Base-by-base conservation (phyloP, 2,888 invertebrate genomes). In the Nomada goodeniana region DNA sequence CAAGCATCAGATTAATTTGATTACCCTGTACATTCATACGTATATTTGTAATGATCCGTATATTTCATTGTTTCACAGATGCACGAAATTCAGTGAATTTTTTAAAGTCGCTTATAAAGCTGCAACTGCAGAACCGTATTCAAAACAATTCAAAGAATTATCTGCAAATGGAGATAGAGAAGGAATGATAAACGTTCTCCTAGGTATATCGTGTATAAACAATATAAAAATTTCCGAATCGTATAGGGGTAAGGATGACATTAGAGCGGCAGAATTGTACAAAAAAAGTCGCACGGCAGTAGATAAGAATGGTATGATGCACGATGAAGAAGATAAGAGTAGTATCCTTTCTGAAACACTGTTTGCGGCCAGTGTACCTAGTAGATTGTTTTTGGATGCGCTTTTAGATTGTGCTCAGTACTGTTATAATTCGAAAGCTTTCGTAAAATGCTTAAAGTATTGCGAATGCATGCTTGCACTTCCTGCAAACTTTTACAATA, bases 121-220 rank as follows among this genome's bases (percentile, higher is more conserved):
- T 7, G 87, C 87, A 4, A 80, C 72, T 53, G 71, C 76, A 15
- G 86, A 90, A 20, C 44, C 84, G 9, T 70, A 85, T 53, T 74
- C 70, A 36, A 83, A 76, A 47, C 63, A 75, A 26, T 91, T 92
- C 60, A 64, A 71, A 18, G 76, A 84, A 50, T 71, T 82, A 10
- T 91, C 89, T 2, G 57, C 73, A 42, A 72, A 77, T 47, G 90
- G 90, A 50, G 89, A 92, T 60, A 85, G 88, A 44, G 89, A 82
- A 26, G 88, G 74, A 52, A 92, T 93, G 91, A 87, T 93, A 68
- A 87, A 90, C 59, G 70, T 88, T 55, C 67, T 93, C 13, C 76
- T 89, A 50, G 80, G 87, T 9, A 61, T 90, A 59, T 87, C 91
- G 2, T 79, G 76, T 52, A 84, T 91, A 4, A 63, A 55, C 42